Base-by-base conservation (phyloP, 2,113 vertebrate genomes). In the Rhipidura dahli region DNA sequence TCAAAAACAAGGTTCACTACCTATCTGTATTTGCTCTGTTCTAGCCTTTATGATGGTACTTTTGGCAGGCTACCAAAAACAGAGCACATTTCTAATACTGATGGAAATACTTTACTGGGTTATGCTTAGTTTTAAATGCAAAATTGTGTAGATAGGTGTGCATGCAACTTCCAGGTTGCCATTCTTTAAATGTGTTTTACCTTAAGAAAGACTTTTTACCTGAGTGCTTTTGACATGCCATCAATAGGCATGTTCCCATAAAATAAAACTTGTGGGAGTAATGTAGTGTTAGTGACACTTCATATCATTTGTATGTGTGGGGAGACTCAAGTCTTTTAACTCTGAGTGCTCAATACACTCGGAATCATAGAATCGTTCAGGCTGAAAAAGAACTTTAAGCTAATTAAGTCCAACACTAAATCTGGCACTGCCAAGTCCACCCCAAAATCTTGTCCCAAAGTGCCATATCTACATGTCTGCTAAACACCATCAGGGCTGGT, bases 391-490 rank as follows among this genome's bases (percentile, higher is more conserved):
- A 40, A 5, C 39, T 82, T 78, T 50, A 50, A 50, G 35, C 26
- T 33, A 11, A 27, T 35, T 2, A 6, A 89, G 10, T 39, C 39
- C 26, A 50, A 24, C 27, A 3, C 1, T 63, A 27, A 47, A 57
- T 23, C 16, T 63, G 37, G 11, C 22, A 31, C 14, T 76, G 22
- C 5, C 10, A 27, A 60, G 26, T 69, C 26, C 27, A 64, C 22
- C 9, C 35, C 28, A 69, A 73, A 69, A 60, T 2, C 16, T 49
- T 39, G 13, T 39, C 39, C 20, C 6, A 33, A 56, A 19, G 27
- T 40, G 28, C 7, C 19, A 24, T 10, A 28, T 45, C 19, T 60
- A 35, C 7, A 33, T 0, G 0, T 63, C n/a, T 76, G 50, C 6
- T 85, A 22, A 22, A 51, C 40, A 56, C 5, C 13, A 51, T 26